Evolutionary conservation across 2,797 vertebrate genomes (phyloP), one percentile per base, ranked within the genome.

Genomic region (Mustela erminea): DNA sequence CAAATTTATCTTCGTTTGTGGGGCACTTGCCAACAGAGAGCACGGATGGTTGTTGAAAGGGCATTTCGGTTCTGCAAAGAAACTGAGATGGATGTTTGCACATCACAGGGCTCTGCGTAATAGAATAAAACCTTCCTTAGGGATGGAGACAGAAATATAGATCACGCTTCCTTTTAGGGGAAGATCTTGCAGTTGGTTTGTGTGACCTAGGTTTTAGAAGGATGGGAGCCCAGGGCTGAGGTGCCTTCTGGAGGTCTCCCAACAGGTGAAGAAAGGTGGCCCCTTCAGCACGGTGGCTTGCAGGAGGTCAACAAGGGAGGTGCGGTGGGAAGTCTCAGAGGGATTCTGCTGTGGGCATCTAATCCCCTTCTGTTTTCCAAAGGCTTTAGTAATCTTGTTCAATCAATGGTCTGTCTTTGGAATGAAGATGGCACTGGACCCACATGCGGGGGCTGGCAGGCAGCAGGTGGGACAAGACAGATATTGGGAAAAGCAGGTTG

Each of bases 281-380:
- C 32, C 18, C 20, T 95, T 75, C 29, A 49, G 72, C 13, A 27
- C 3, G 15, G 58, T 25, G 13, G 32, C 64, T 88, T 20, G 4
- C 0, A 46, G 64, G 46, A 54, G 21, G 35, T 46, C 56, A 54
- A 56, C 25, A 10, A 74, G 2, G 49, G 58, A 29, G 60, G 38
- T 6, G 25, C 21, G 2, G 2, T 23, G 35, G 27, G 35, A 83
- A 56, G 10, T 27, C 90, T 72, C 29, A 52, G 66, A 64, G 60
- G 15, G 41, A 52, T 35, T 81, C 56, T 29, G 10, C 46, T 66
- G 3, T 20, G 15, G 3, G 18, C 49, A 43, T 60, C 13, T 84
- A 74, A 95, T 49, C 46, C 46, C 41, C 12, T 96, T 64, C 62
- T 77, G 25, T n/a, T 93, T 95, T 81, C 75, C 43, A 88, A 82